Base-by-base conservation (phyloP, 2,113 vertebrate genomes). In the Prionailurus viverrinus region DNA sequence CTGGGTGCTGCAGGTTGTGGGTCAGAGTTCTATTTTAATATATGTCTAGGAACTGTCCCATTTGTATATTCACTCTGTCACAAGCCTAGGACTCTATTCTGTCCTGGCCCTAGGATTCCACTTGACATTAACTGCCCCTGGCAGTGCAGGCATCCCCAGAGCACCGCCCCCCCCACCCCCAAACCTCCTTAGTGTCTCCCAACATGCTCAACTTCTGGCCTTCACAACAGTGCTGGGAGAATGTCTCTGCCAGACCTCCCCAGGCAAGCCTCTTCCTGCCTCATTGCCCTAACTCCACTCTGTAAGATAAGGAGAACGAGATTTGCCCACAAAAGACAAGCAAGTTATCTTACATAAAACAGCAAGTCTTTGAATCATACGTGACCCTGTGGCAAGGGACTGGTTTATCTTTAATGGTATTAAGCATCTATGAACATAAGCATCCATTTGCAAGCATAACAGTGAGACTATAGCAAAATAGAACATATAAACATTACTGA, bases 401-500 rank as follows among this genome's bases (percentile, higher is more conserved):
- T 93, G n/a, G 11, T 63, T 93, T 69, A 81, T 53, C 51, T 76
- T 68, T 81, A 69, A 92, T 41, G 16, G 2, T 51, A 61, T 71
- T 80, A 85, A 97, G 63, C 19, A 78, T 71, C 55, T 92, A 15
- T 84, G 19, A 21, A 7, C 78, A 36, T 51, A 80, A 84, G 19
- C 23, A 92, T 31, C 4, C 65, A 80, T 45, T 58, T 36, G 48
- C 31, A 95, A 88, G 14, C 63, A 41, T 58, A 80, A 69, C 3
- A 91, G 27, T 39, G 93, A 79, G 5, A 53, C 12, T 33, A 45
- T 0, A 53, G 69, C 31, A 93, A 89, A 89, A 69, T 2, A 41
- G 12, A 80, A 95, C 95, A 68, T 21, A 93, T 5, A 55, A 91
- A 95, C 39, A 84, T 86, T 84, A 80, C 14, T 78, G n/a, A 93